Evolutionary conservation across 2,797 vertebrate genomes (phyloP).

Genomic region (Smutsia temminckii): DNA sequence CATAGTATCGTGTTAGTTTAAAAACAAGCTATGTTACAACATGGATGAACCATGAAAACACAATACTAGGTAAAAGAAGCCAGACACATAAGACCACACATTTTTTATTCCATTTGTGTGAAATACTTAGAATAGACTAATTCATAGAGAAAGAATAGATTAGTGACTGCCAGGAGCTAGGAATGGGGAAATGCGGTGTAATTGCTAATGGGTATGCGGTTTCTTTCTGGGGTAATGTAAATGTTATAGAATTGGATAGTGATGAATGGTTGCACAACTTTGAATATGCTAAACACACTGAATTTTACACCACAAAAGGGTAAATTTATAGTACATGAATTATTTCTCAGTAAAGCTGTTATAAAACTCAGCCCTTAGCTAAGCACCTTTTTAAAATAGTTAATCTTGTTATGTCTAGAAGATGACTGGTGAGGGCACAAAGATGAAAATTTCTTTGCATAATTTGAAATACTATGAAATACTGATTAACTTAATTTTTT

Average conservation of each 20-base stretch:
- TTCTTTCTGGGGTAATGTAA: neutral
- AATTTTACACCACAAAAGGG: neutral
- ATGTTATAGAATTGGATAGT: neutral
- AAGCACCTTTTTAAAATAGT: neutral
- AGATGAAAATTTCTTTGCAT: conserved; percentile 1
- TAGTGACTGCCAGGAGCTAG: neutral
- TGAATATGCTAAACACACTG: neutral
- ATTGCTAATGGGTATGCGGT: neutral
- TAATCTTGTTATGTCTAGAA: neutral
- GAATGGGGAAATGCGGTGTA: neutral
- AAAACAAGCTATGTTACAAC: neutral
- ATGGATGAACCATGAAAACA: neutral
- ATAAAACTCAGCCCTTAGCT: neutral
- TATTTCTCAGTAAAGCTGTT: conserved; percentile 15
- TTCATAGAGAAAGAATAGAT: neutral
- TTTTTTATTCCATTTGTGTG: conserved; percentile 25
- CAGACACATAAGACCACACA: neutral
- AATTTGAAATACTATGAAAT: neutral
- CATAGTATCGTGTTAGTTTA: neutral
- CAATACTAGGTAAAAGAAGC: neutral
- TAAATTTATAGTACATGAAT: conserved; percentile 7
- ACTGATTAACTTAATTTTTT: neutral
- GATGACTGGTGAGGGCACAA: neutral
- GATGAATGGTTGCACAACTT: neutral
- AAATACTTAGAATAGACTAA: neutral